Percentiles rank a stretch among this genome's conserved stretches.
phyloP scores from a whole-genome alignment of 2,888 invertebrate genomes.

The Harpagoxenus sublaevis region DNA sequence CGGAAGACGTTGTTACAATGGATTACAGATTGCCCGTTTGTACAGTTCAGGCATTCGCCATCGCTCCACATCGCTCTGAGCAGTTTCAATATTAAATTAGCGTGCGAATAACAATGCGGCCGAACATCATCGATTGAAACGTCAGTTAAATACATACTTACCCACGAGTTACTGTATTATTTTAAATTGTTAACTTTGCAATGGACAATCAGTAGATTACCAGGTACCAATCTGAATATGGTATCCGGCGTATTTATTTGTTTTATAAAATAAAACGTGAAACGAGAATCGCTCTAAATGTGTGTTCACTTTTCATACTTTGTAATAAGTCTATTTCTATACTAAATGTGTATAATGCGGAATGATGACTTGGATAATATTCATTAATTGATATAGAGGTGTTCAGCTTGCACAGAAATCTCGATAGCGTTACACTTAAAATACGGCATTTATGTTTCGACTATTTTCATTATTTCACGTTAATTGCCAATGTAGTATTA shows the following conservation, averaged over 20 bases:
- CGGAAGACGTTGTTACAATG: too few relatives aligned
- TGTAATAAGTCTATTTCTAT: slow-evolving; percentile 59
- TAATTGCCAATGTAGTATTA: slow-evolving; percentile 13
- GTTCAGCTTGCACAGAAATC: slow-evolving; percentile 15
- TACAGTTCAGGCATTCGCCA: too few relatives aligned
- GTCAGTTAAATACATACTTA: too few relatives aligned
- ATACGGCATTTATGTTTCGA: not conserved
- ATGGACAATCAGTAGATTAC: slow-evolving; percentile 71
- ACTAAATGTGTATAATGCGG: slow-evolving; percentile 39
- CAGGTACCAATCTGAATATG: slow-evolving; percentile 40
- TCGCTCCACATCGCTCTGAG: too few relatives aligned
- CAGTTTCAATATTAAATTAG: too few relatives aligned
- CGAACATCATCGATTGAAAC: too few relatives aligned
- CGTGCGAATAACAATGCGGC: too few relatives aligned
- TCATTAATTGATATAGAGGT: not conserved
- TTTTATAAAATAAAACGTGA: slow-evolving; percentile 53
- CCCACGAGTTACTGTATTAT: slow-evolving; percentile 32
- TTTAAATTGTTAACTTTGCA: slow-evolving; percentile 48
- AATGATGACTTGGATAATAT: not conserved
- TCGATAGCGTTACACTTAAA: slow-evolving; percentile 3
- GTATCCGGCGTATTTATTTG: slow-evolving; percentile 47
- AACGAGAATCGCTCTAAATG: slow-evolving; percentile 61
- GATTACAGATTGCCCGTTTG: too few relatives aligned
- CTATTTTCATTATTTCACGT: slow-evolving; percentile 16
- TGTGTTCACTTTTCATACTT: slow-evolving; percentile 74